Evolutionary conservation across 64 coral and sea anemone species (phyloP), one percentile per base, ranked within the genome.

Genomic region (Anthopleura sola): DNA sequence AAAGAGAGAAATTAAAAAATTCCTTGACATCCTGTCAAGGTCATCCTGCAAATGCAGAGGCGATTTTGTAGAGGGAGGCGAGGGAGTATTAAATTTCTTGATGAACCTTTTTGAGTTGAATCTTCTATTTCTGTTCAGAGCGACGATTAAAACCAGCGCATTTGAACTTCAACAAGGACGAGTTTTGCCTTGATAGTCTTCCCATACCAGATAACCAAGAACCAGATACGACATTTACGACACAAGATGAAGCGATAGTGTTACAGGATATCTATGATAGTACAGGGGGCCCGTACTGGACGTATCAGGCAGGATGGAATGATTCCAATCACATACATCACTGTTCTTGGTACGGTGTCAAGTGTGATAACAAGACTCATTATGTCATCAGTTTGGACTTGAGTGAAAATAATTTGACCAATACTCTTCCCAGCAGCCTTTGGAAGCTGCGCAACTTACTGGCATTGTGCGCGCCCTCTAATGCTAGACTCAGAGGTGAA

Each of bases 381-480:
- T 86, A 83, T 13, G 66, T 95, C 21, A 95, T 91, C 28, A 78
- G 89, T 78, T 82, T 95, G 11, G 46, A 68, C 24, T 82, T 95
- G 8, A 36, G 40, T 16, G 1, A 84, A 24, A 95, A 95, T 36
- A 95, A 91, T n/a, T 60, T 95, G 12, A 79, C 23, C 23, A 90
- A 90, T 26, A 95, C 28, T 60, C 93, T 85, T 95, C 93, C 93
- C 24, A 75, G 37, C 15, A 95, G 49, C 40, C 90, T 95, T 19
- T 95, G 93, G 93, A 85, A 60, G 75, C 53, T 95, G 26, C 86
- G 93, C 15, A 91, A 95, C 74, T 37, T 95, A 14, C 90, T 82
- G 66, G 90, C 82, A 33, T 54, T 95, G 40, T 95, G 93, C 34
- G 55, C 85, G 33, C 38, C 60, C 3, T 19, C 33, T 21, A 95